Base-by-base conservation (phyloP, 2,113 vertebrate species). In the Microcebus lehilahytsara region DNA sequence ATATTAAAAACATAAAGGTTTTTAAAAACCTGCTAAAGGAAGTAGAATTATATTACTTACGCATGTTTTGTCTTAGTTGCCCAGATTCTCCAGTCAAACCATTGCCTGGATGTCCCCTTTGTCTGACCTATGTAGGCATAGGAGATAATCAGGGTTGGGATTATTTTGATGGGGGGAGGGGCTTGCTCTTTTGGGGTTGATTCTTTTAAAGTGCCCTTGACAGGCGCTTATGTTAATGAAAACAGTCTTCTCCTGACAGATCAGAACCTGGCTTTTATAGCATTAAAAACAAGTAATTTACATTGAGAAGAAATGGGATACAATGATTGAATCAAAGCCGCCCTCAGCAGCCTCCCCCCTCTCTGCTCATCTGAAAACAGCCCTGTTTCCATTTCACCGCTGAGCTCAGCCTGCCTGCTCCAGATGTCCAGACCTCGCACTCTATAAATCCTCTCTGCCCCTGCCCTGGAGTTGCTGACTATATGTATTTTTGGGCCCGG, bases 381-480 rank as follows among this genome's bases (percentile, higher is more conserved):
- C 16, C 94, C 97, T 97, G 93, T 93, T 96, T 93, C 94, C 71
- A 34, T 96, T 97, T 96, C 91, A 32, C 77, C 60, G 32, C 96
- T 86, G 93, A 96, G 96, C 94, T 96, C 93, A 62, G 96, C 87
- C 95, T 13, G 92, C 95, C 93, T 85, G 95, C 88, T 95, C 96
- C 95, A 96, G 85, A 80, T 80, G 49, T 51, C 89, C 85, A 7
- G 96, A 12, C 6, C 92, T 98, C 95, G 79, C 98, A 97, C 97
- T 93, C 97, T 87, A 85, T 98, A 98, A 98, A 98, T 98, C 94
- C 89, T 98, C 92, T 94, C 95, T 94, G 91, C 96, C 96, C 96
- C 97, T 85, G 85, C 96, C 91, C 94, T 16, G 81, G 92, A 98
- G 96, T 97, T 98, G 85, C 91, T 91, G 94, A 79, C 89, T 93